Evolutionary conservation across 2,797 vertebrate species (phyloP), one percentile per base, ranked within the genome.

Genomic region (Emydoidea blandingii): DNA sequence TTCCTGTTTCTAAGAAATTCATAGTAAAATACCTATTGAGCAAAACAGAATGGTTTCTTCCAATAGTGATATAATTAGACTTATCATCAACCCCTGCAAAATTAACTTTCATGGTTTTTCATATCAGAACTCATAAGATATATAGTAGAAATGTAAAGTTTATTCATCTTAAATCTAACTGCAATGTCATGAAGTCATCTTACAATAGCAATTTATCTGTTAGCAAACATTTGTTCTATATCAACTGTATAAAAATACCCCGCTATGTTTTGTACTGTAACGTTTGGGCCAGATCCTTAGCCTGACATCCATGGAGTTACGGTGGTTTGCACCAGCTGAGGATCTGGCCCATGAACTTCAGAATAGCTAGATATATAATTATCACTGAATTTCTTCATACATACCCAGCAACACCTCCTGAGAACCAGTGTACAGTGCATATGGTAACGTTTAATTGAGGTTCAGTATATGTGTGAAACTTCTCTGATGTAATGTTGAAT

Each of bases 151-250:
- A 23, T 72, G 37, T 72, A 72, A 72, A 86, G 37, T 47, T 8
- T 5, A 29, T 21, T 83, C 85, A 8, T 41, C 94, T 94, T 79
- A 81, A 94, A 87, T 91, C 93, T 82, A 86, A 68, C 84, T 87
- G 18, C 96, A 92, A 86, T 94, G 91, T 91, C 96, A 44, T 92
- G 41, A 94, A 84, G 85, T 95, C 82, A 83, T 91, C 82, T 94
- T 88, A 85, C 81, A 10, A 1, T 2, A 0, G 78, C 1, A 0
- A 29, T 85, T 94, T 12, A 76, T 93, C 50, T 80, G 57, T 54
- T 94, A 47, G 86, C 86, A 23, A 93, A 76, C 53, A 86, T 27
- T 21, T 86, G 82, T 94, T 56, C 92, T 91, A 65, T 9, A 0
- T 1, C 78, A 85, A 44, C 4, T 85, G 56, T 79, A 76, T 88